Base-by-base conservation (phyloP, 2,113 vertebrate genomes). In the Thinocorus orbignyianus region DNA sequence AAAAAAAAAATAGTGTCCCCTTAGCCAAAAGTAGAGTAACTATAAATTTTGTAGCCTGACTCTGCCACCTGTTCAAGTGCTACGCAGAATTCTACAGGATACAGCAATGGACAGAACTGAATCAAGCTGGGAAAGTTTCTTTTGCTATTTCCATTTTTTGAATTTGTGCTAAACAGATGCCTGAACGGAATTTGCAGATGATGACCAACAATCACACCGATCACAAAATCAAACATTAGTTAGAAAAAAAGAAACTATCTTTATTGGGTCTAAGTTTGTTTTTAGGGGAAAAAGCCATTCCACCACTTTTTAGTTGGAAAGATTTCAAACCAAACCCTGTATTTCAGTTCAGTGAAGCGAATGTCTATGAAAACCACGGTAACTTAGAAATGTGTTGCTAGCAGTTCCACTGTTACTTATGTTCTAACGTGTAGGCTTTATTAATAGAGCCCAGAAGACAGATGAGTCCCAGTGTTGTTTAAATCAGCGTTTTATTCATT, bases 371-470 rank as follows among this genome's bases (percentile, higher is more conserved):
- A 95, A 97, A 94, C 54, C 76, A 74, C 48, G 74, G 74, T 77
- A 97, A 95, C 89, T 94, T 68, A 90, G 81, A 97, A 97, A 95
- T 0, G 3, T 95, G 83, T 97, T 42, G 9, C 33, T 55, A 79
- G 49, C 54, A 94, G 80, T 81, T 95, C 95, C 37, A 6, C n/a
- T 82, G 65, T 64, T 97, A 86, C 69, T 93, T 96, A 90, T 78
- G 76, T 39, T 95, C 70, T 70, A 81, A 95, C 61, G 41, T 92
- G 42, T 71, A 95, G 90, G 84, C 81, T 96, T 97, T 95, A 97
- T 96, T 96, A 97, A 79, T 71, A 84, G 54, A 76, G 41, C 76
- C 89, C 94, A 91, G 70, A 97, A 97, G 90, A 97, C 49, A 94
- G 93, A 96, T 86, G 82, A 95, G 48, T 68, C 81, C 81, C 81